Evolutionary conservation across 2,797 vertebrate species (phyloP).

Genomic region (Staurois parvus): DNA sequence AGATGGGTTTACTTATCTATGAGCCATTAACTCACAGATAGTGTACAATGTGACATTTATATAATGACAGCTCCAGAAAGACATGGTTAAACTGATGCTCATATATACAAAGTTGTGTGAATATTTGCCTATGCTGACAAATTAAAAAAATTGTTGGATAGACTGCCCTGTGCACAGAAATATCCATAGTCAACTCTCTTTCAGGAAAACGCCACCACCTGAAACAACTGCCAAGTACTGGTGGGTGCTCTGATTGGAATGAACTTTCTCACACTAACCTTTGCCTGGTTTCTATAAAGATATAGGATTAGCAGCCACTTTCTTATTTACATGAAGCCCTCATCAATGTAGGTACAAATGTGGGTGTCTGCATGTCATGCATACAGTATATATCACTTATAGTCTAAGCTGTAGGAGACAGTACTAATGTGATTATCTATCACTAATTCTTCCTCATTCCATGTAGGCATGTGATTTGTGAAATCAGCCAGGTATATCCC

Average conservation of each 20-base stretch:
- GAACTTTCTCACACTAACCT: not conserved
- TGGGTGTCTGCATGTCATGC: conserved; percentile 21
- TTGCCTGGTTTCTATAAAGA: not conserved
- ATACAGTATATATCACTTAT: conserved; percentile 2
- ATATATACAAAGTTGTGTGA: too few species aligned
- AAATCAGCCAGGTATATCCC: conserved; percentile 15
- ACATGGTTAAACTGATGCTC: too few species aligned
- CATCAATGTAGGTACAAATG: not conserved
- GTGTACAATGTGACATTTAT: too few species aligned
- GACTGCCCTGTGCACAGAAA: too few species aligned
- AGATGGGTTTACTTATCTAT: too few species aligned
- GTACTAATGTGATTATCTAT: conserved; percentile 35
- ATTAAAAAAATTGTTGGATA: too few species aligned
- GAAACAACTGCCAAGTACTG: not conserved
- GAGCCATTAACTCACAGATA: too few species aligned
- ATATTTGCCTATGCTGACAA: too few species aligned
- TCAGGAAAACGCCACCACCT: not conserved
- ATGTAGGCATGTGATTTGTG: not conserved
- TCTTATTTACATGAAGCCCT: conserved; percentile 18
- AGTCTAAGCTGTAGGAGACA: not conserved
- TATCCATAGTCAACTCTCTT: not conserved
- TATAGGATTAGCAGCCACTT: not conserved
- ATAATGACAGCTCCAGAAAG: too few species aligned
- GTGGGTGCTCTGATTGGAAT: not conserved
- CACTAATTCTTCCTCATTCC: conserved; percentile 37